Conservation (phyloP, 2,797 vertebrate species). For the Eurystomus glaucurus region DNA sequence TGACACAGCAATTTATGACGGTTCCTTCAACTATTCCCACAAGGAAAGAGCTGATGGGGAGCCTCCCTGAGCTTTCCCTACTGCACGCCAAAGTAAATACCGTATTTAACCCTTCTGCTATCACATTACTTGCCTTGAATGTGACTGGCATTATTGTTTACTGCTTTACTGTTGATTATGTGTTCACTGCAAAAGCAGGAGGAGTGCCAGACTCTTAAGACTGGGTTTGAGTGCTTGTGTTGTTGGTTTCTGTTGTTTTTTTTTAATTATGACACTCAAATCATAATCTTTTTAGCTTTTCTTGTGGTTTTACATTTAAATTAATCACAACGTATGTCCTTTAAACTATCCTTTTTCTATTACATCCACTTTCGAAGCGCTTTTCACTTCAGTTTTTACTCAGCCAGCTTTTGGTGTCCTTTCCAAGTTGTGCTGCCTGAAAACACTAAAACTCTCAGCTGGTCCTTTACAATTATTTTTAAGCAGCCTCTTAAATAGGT, state of each 20-base stretch:
- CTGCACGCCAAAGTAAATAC: neutral
- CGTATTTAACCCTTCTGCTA: neutral
- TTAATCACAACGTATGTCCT: fast-evolving
- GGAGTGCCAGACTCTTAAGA: neutral
- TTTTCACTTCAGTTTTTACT: neutral
- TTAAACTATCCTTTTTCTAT: neutral
- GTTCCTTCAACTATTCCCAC: neutral
- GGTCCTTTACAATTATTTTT: neutral
- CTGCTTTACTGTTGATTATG: neutral
- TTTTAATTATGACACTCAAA: neutral
- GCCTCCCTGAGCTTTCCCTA: neutral
- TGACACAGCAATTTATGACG: neutral
- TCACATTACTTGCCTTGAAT: neutral
- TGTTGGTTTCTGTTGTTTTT: neutral
- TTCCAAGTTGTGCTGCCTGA: neutral
- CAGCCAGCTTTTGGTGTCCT: neutral
- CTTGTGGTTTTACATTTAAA: neutral
- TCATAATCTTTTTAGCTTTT: neutral
- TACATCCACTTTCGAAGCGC: neutral
- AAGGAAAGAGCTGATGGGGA: neutral
- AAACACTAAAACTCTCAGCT: neutral
- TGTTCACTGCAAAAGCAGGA: neutral
- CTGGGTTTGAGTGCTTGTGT: neutral
- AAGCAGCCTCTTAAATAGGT: neutral
- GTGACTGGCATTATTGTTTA: neutral